Evolutionary conservation across 2,113 vertebrate genomes (phyloP).

Genomic region (Manacus vitellinus): DNA sequence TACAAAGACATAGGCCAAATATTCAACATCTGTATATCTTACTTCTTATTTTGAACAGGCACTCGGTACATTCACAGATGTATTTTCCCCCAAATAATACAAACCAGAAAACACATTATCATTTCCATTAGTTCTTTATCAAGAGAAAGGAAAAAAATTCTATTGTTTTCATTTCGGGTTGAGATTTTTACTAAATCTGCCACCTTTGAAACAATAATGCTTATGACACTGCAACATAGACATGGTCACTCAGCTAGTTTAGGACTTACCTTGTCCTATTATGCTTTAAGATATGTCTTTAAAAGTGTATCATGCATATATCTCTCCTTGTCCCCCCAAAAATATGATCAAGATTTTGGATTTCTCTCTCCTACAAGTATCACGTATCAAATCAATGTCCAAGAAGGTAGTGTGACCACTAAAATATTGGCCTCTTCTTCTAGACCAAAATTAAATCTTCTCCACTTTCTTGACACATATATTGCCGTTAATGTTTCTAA

Average conservation of each 20-base stretch:
- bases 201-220: neutral
- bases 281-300: neutral
- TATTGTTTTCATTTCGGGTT: neutral
- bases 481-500: neutral
- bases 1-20: slow-evolving; percentile 25
- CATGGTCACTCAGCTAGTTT: neutral
- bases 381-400: neutral
- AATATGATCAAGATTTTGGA: neutral
- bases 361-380: neutral
- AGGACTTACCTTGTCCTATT: neutral
- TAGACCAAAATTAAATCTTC: neutral
- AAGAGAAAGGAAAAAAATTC: neutral
- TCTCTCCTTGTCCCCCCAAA: neutral
- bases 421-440: neutral
- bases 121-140: neutral
- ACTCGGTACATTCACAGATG: neutral
- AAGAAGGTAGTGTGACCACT: neutral
- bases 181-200: neutral
- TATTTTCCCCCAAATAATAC: neutral
- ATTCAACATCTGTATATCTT: slow-evolving; percentile 26
- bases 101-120: neutral
- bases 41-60: slow-evolving; percentile 17
- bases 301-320: neutral
- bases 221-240: neutral
- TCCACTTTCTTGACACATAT: neutral